These are phyloP conservation scores for Lordiphosa clarofinis DNA, from an alignment of 1,140 invertebrate species.

Conservation along the genomic window DNA sequence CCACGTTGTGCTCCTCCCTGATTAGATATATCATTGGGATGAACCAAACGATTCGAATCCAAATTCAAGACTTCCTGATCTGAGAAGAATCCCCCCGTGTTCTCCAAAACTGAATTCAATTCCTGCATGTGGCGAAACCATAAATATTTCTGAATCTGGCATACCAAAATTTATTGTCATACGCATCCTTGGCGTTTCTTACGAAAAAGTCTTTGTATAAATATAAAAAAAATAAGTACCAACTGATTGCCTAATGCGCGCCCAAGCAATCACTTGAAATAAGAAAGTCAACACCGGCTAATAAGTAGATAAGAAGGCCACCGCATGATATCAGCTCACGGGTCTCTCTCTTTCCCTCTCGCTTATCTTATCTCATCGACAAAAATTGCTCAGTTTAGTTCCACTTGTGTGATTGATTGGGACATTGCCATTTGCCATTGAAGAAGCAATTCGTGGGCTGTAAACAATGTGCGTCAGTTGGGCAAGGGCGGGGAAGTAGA, in stretches of 20 bases:
- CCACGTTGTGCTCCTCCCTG: too few relatives aligned
- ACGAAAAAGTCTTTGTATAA: background rate
- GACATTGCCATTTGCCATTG: too few relatives aligned
- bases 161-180: conserved; percentile 4
- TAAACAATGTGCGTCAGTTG: too few relatives aligned
- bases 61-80: too few relatives aligned
- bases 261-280: conserved; percentile 11
- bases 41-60: too few relatives aligned
- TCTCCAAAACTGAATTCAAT: conserved; percentile 94
- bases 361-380: conserved; percentile 5
- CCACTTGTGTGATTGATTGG: conserved; percentile 11
- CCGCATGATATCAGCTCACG: too few relatives aligned
- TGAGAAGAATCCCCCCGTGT: too few relatives aligned
- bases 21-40: too few relatives aligned
- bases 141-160: conserved; percentile 10
- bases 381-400: conserved; percentile 6
- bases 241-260: too few relatives aligned
- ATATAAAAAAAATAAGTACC: conserved; percentile 2
- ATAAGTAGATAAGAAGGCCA: conserved; percentile 6
- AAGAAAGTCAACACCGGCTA: conserved; percentile 3
- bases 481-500: too few relatives aligned
- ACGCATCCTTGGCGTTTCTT: conserved; percentile 1
- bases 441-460: too few relatives aligned
- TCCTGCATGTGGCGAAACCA: conserved; percentile 94
- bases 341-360: too few relatives aligned